Base-by-base conservation (phyloP, 1,140 invertebrate genomes). In the Drosophila aff. region DNA sequence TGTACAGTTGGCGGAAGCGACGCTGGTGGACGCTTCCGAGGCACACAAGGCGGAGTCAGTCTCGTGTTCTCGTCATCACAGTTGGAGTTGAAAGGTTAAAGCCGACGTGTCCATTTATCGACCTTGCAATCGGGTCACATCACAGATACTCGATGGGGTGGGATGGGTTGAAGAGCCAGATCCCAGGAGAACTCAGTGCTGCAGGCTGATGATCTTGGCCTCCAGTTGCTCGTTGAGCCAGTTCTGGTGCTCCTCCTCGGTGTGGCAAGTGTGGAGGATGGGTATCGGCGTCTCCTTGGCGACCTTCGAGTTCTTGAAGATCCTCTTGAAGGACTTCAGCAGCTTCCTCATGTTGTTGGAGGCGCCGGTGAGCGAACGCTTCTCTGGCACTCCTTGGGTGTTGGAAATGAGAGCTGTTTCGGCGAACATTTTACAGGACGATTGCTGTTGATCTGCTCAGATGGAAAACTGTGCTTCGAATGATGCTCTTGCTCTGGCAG, bases 171-270 rank as follows among this genome's bases (percentile, higher is more conserved):
- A 26, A 26, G n/a, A 21, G 21, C 36, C 36, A n/a, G 26, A 28
- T 49, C n/a, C 58, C 47, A 9, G 23, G 40, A 63, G 49, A 33
- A 52, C 41, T 81, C 49, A 73, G 31, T 55, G 52, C 6, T 43
- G 55, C 1, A 67, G 59, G 9, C 23, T 11, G 43, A 62, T 62
- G 16, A 57, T 44, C 59, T 67, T 67, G 33, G 47, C 18, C 57
- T 91, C 87, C 13, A 87, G 26, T 78, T 84, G 78, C 55, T 91
- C 89, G 67, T 91, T 91, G 26, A 91, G 60, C 81, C 81, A 91
- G 44, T 91, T 91, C 41, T 91, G 82, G 58, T 87, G 79, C 47
- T 91, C 89, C 66, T 91, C 89, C 33, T 87, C 86, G 43, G 76
- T 69, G 21, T 46, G 21, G 58, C 72, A 82, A 28, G 67, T 55